These are phyloP conservation scores for Drosophila rellima DNA, from an alignment of 2,888 invertebrate genomes.

Conservation along the genomic window DNA sequence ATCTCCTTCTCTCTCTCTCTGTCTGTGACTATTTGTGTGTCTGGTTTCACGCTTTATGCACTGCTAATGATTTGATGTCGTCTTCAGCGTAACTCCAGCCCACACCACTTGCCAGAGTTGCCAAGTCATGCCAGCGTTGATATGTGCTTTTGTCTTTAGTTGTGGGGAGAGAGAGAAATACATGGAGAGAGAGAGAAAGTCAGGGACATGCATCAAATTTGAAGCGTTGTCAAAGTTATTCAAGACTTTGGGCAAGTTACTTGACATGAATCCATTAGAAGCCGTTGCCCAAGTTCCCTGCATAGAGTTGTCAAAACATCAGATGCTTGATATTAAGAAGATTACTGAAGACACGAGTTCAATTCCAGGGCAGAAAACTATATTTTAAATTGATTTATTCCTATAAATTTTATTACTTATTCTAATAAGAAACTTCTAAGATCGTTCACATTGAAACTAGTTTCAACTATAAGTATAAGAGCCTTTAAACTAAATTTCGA, in stretches of 20 bases:
- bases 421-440: too few relatives aligned
- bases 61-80: constrained; percentile 80
- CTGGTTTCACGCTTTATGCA: constrained; percentile 80
- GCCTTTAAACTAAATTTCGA: too few relatives aligned
- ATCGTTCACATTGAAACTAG: too few relatives aligned
- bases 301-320: neutral
- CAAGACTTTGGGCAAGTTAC: constrained; percentile 17
- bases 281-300: neutral
- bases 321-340: neutral
- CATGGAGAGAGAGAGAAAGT: neutral
- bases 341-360: too few relatives aligned
- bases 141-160: constrained; percentile 19
- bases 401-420: too few relatives aligned
- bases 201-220: constrained; percentile 5
- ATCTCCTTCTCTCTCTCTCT: neutral
- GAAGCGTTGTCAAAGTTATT: constrained; percentile 19
- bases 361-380: too few relatives aligned
- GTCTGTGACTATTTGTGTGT: constrained; percentile 37
- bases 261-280: constrained; percentile 10
- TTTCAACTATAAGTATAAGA: too few relatives aligned
- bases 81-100: constrained; percentile 40
- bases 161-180: neutral
- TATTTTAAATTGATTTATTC: too few relatives aligned
- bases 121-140: constrained; percentile 24
- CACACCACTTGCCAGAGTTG: constrained; percentile 19